Evolutionary conservation across 1,140 invertebrate species (phyloP).

Genomic region (Ganaspis sp.): DNA sequence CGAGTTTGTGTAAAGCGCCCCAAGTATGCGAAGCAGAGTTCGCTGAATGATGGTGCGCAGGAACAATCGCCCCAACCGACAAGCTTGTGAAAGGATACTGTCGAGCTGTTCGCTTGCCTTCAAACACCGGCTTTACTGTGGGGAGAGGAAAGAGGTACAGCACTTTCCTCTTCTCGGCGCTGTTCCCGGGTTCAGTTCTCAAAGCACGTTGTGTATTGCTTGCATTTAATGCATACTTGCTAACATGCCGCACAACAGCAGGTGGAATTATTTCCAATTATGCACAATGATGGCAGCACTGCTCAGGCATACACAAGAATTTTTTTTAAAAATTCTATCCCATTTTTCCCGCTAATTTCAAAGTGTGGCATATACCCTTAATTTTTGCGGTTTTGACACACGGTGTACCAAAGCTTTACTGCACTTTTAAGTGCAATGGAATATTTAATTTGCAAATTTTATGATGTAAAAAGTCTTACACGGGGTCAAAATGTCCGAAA

Average conservation of each 20-base stretch:
- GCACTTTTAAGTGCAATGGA: too few relatives aligned
- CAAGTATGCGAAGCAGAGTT: slow-evolving; percentile 2
- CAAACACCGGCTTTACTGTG: background rate
- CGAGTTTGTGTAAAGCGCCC: slow-evolving; percentile 18
- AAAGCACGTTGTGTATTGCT: slow-evolving; percentile 2
- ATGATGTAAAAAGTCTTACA: too few relatives aligned
- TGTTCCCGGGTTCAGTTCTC: background rate
- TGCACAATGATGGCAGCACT: slow-evolving; percentile 4
- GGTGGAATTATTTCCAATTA: too few relatives aligned
- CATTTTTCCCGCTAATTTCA: background rate
- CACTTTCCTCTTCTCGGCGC: slow-evolving; percentile 21
- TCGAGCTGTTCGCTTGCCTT: slow-evolving; percentile 29
- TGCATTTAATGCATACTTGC: background rate
- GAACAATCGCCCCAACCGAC: slow-evolving; percentile 37
- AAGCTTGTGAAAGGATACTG: slow-evolving; percentile 64
- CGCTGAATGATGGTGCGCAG: background rate
- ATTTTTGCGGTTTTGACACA: too few relatives aligned
- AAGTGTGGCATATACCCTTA: too few relatives aligned
- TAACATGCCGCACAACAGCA: background rate
- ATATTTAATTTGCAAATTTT: too few relatives aligned
- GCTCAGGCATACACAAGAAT: background rate
- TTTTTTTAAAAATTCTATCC: slow-evolving; percentile 21
- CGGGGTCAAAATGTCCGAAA: too few relatives aligned
- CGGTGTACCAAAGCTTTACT: too few relatives aligned
- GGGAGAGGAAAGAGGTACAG: background rate